These are phyloP conservation scores for pig (Sus scrofa) DNA, from an alignment of 2,113 vertebrate genomes.

Conservation along the genomic window T2T-Sscrofa CM000812.6:40910001-40910500, in stretches of 20 bases:
- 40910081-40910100: not conserved
- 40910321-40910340: not conserved
- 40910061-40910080: not conserved
- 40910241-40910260: slow-evolving; percentile 8
- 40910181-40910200: not conserved
- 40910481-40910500: not conserved
- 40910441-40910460: not conserved
- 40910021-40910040: not conserved
- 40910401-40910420: not conserved
- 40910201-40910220: not conserved
- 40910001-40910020: not conserved
- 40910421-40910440: not conserved
- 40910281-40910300: not conserved
- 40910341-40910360: not conserved
- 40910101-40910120: not conserved
- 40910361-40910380: not conserved
- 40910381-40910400: slow-evolving; percentile 15
- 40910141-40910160: not conserved
- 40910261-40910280: not conserved
- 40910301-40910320: not conserved
- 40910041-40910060: not conserved
- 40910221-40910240: not conserved
- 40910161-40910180: not conserved
- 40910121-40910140: not conserved
- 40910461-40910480: slow-evolving; percentile 27